Base-by-base conservation (phyloP, 1,140 invertebrate species). In the Leptonema lineaticorne region DNA sequence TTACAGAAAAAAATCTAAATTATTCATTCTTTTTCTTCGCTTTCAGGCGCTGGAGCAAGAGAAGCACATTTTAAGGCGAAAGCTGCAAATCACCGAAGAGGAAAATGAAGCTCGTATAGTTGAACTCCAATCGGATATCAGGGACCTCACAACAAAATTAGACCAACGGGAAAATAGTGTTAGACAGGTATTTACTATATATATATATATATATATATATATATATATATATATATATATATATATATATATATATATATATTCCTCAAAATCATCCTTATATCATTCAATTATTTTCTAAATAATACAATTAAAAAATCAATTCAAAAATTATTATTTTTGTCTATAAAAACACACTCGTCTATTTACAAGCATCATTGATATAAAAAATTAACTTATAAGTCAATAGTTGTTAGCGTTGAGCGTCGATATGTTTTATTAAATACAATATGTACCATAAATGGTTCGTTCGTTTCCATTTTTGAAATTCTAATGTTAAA, bases 1-100 rank as follows among this genome's bases (percentile, higher is more conserved):
- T 41, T 41, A 41, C 16, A 41, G 11, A 9, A 41, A 41, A 4
- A 14, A 3, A 11, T 2, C 16, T 41, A 41, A 41, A 41, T 41
- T 53, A 20, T 41, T 69, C 18, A 30, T 20, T 46, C 41, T 58
- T 0, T 53, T 62, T 62, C 63, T 16, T 37, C 2, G 84, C 1
- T 60, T 62, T 16, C 84, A 98, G 95, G 88, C 90, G 76, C 85
- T 97, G 77, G 94, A 97, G 81, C 95, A 97, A 82, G 94, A 97
- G 79, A 91, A 94, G 73, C 92, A 97, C 79, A 84, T 91, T 9
- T 82, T 97, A 8, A 84, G 92, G 48, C 85, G 94, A 30, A 92
- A 92, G 75, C 79, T 97, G 73, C 90, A 93, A 62, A 89, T 91
- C 11, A 87, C 89, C 9, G 90, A 93, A 78, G 89, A 91, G 14